Percentiles rank a stretch among this genome's conserved stretches.
phyloP scores from a whole-genome alignment of 2,797 vertebrate genomes.

The Centroberyx gerrardi region DNA sequence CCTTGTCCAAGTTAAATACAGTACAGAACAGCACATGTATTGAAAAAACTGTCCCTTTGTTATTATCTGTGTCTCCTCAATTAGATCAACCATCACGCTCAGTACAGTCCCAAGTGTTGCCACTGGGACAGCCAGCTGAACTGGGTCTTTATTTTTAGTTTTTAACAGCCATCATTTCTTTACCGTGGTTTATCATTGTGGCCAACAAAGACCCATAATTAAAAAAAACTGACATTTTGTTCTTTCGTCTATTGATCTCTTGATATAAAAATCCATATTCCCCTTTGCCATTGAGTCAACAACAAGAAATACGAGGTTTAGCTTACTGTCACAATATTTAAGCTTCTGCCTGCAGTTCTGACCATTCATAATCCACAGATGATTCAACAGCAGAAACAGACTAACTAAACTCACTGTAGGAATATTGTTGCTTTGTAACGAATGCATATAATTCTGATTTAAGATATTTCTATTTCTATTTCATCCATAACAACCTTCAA shows the following conservation, averaged over 20 bases:
- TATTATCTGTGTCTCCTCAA: not conserved
- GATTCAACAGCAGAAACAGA: constrained; percentile 41
- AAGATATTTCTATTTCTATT: constrained; percentile 35
- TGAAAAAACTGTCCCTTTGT: not conserved
- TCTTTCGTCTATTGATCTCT: constrained; percentile 2
- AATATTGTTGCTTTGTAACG: constrained; percentile 5
- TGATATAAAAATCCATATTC: not conserved
- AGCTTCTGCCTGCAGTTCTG: constrained; percentile 16
- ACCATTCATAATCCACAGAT: not conserved
- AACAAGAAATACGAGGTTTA: constrained; percentile 12
- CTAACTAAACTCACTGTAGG: not conserved
- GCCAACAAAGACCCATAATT: not conserved
- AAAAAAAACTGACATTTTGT: not conserved
- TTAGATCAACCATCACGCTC: not conserved
- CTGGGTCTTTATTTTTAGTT: not conserved
- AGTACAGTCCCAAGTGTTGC: not conserved
- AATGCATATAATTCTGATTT: constrained; percentile 49
- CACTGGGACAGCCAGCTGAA: too few relatives aligned
- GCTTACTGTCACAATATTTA: constrained; percentile 9
- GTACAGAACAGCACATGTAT: constrained; percentile 13
- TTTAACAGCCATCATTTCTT: not conserved
- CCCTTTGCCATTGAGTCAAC: constrained; percentile 14
- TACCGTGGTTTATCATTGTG: constrained; percentile 1
- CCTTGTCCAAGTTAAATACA: constrained; percentile 13
- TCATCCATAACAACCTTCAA: constrained; percentile 50